Conservation (phyloP, 1,140 invertebrate genomes). For the Antheraea pernyi region DNA sequence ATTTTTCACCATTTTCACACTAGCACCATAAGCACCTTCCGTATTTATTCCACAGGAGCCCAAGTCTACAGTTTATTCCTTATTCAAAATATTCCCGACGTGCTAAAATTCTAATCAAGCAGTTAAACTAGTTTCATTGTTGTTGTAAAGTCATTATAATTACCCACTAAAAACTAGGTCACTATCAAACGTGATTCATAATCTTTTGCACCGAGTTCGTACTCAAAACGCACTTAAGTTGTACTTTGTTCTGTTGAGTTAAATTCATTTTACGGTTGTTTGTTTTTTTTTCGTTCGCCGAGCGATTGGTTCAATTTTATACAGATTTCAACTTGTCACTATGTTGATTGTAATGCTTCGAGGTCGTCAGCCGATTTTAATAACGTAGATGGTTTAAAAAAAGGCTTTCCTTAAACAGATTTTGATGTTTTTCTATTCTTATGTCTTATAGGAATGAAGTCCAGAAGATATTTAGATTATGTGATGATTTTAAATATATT, state of each 20-base stretch:
- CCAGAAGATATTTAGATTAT: too few species aligned
- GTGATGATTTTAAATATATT: too few species aligned
- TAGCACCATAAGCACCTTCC: too few species aligned
- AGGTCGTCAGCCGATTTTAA: too few species aligned
- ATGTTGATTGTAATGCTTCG: not conserved
- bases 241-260: not conserved
- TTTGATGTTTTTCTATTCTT: too few species aligned
- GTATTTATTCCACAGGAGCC: too few species aligned
- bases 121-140: not conserved
- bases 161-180: not conserved
- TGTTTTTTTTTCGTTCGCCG: not conserved
- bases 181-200: slow-evolving; percentile 3
- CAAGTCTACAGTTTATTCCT: too few species aligned
- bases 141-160: not conserved
- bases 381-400: too few species aligned
- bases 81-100: not conserved
- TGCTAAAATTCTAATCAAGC: not conserved
- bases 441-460: too few species aligned
- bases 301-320: not conserved
- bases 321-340: not conserved
- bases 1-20: too few species aligned
- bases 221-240: not conserved
- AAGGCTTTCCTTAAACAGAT: too few species aligned
- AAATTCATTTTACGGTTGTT: too few species aligned
- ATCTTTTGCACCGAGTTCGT: not conserved